Percentiles rank a stretch among this genome's conserved stretches.
These are phyloP conservation scores for Salvelinus alpinus DNA, from an alignment of 2,113 vertebrate genomes.

Conservation along the genomic window DNA sequence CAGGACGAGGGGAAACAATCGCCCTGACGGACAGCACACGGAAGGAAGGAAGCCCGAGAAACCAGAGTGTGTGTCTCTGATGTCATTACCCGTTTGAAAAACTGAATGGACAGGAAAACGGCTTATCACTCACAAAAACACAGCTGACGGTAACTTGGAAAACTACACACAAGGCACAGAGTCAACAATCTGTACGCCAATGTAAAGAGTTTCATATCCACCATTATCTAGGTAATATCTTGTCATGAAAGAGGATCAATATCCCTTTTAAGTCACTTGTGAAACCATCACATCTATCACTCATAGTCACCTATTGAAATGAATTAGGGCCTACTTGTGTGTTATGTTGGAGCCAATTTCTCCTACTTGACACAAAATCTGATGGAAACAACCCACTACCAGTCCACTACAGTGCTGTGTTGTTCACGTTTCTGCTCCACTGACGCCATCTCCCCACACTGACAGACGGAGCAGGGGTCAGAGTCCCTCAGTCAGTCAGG, in stretches of 20 bases:
- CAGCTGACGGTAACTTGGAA: background rate
- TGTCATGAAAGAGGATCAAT: background rate
- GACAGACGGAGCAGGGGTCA: background rate
- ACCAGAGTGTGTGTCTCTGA: conserved; percentile 46
- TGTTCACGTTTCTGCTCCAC: background rate
- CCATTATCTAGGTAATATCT: background rate
- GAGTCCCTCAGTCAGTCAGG: conserved; percentile 1
- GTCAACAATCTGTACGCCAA: background rate
- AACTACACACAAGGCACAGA: no score
- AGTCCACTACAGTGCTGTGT: background rate
- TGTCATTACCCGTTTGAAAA: conserved; percentile 65
- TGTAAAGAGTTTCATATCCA: background rate
- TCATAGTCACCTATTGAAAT: background rate
- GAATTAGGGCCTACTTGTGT: background rate
- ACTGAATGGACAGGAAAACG: conserved; percentile 52
- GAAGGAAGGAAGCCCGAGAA: conserved; percentile 56
- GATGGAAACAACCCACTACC: background rate
- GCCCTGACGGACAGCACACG: conserved; percentile 35
- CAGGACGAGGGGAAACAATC: conserved; percentile 59
- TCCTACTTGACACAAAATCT: background rate
- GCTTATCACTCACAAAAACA: conserved; percentile 33
- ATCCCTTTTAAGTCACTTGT: background rate
- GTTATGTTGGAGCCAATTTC: background rate
- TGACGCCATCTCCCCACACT: background rate
- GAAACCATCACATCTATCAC: no score